Evolutionary conservation across 2,888 invertebrate genomes (phyloP), one percentile per base, ranked within the genome.

Genomic region (Lycia hirtaria): DNA sequence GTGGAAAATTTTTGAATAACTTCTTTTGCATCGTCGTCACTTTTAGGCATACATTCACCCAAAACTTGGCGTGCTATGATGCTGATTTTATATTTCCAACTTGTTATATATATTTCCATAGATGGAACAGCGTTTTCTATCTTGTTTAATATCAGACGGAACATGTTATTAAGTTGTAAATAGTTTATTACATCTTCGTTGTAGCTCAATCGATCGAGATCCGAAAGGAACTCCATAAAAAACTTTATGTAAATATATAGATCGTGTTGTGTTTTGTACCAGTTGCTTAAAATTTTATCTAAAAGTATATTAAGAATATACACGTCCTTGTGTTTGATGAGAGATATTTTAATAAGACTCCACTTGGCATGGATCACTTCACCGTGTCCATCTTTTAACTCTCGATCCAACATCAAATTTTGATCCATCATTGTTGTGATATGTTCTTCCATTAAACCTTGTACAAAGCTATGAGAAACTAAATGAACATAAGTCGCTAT

Each of bases 201-300:
- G 6, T 14, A 37, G 19, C 44, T 52, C 3, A 30, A 1, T 0
- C 2, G 6, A 37, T 52, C 44, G 10, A 52, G 37, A 15, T 24
- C 15, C 3, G 3, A n/a, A 2, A 44, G 0, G 19, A 52, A 52
- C 2, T 44, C 20, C 3, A 12, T 20, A 4, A 33, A 20, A 20
- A 52, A 52, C 7, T 20, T 19, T 45, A 37, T 52, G 20, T 52
- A 52, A 10, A 52, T n/a, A 26, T 52, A 35, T 3, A 20, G 1
- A 12, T 20, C 7, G 10, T 35, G 28, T 5, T 44, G 10, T 0
- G 37, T 52, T 44, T 37, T 14, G n/a, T 20, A 12, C 44, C 52
- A 52, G 10, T 20, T 44, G 1, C 15, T 3, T 5, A 37, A n/a
- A 19, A 33, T 22, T 41, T 37, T 37, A 2, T 52, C 12, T 28